phyloP scores from a whole-genome alignment of 2,888 invertebrate genomes.

The Phyllotreta striolata region DNA sequence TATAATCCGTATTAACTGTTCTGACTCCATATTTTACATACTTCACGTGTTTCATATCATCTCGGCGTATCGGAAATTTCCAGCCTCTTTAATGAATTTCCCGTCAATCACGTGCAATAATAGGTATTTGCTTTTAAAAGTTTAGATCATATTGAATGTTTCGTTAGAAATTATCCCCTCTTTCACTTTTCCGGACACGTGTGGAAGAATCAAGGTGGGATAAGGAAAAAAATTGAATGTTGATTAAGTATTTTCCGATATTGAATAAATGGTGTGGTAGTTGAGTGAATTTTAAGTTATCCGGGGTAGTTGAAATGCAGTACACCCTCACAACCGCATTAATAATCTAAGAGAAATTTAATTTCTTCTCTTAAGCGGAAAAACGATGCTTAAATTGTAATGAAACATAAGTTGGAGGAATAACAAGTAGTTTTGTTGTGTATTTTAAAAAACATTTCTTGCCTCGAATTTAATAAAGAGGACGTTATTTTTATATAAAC shows the following conservation, averaged over 20 bases:
- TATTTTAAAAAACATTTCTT: constrained; percentile 1
- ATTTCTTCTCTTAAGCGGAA: constrained; percentile 21
- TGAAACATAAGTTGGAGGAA: constrained; percentile 9
- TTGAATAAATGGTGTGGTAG: constrained; percentile 14
- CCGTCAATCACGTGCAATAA: too few species aligned
- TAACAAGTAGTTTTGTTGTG: constrained; percentile 8
- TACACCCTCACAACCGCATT: constrained; percentile 17
- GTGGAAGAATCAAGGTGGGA: constrained; percentile 15
- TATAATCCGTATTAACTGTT: constrained; percentile 20
- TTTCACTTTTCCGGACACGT: constrained; percentile 9
- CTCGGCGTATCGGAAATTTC: constrained; percentile 10
- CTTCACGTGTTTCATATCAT: constrained; percentile 19
- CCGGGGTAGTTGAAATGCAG: constrained; percentile 19
- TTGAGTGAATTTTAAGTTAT: constrained; percentile 23
- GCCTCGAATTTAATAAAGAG: neutral
- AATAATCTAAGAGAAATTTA: constrained; percentile 22
- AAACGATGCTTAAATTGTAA: constrained; percentile 20
- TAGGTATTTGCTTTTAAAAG: too few species aligned
- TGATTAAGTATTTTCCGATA: constrained; percentile 23
- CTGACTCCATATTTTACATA: constrained; percentile 21
- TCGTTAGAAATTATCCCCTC: neutral
- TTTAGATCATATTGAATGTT: too few species aligned
- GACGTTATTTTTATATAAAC: neutral
- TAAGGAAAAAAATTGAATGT: constrained; percentile 21
- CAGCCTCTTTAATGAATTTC: neutral